Evolutionary conservation across 2,888 invertebrate species (phyloP).

Genomic region (Trilocha varians): DNA sequence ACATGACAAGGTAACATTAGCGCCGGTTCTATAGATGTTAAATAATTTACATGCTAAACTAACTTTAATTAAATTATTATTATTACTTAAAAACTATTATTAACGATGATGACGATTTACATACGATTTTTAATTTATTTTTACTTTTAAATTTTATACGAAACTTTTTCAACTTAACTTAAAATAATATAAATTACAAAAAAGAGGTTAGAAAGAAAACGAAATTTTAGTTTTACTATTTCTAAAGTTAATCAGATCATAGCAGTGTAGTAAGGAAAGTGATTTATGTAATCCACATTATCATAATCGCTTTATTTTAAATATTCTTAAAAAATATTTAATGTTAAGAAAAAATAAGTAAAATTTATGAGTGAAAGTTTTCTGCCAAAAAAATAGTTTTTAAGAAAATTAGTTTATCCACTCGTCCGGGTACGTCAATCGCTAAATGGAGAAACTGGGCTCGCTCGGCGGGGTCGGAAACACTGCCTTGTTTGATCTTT

Average conservation of each 20-base stretch:
- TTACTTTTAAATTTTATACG: too few relatives aligned
- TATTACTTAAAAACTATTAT: conserved; percentile 10
- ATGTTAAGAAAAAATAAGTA: neutral
- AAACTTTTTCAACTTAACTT: too few relatives aligned
- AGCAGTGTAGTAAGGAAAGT: conserved; percentile 9
- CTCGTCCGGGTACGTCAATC: too few relatives aligned
- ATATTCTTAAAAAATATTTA: neutral
- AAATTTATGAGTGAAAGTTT: too few relatives aligned
- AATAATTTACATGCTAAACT: conserved; percentile 6
- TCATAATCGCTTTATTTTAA: neutral
- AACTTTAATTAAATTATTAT: conserved; percentile 9
- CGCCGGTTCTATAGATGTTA: conserved; percentile 40
- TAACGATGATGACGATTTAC: conserved; percentile 19
- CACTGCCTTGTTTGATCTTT: too few relatives aligned
- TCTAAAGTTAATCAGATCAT: conserved; percentile 14
- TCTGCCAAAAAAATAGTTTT: too few relatives aligned
- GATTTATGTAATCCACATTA: neutral
- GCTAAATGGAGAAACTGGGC: too few relatives aligned
- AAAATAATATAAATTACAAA: neutral
- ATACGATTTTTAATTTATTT: conserved; percentile 3
- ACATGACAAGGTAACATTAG: conserved; percentile 64
- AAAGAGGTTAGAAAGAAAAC: neutral
- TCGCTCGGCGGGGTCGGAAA: too few relatives aligned
- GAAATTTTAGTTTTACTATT: neutral
- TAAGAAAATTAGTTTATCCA: too few relatives aligned